Evolutionary conservation across 2,797 vertebrate genomes (phyloP).

Genomic region (Fundulus diaphanus): DNA sequence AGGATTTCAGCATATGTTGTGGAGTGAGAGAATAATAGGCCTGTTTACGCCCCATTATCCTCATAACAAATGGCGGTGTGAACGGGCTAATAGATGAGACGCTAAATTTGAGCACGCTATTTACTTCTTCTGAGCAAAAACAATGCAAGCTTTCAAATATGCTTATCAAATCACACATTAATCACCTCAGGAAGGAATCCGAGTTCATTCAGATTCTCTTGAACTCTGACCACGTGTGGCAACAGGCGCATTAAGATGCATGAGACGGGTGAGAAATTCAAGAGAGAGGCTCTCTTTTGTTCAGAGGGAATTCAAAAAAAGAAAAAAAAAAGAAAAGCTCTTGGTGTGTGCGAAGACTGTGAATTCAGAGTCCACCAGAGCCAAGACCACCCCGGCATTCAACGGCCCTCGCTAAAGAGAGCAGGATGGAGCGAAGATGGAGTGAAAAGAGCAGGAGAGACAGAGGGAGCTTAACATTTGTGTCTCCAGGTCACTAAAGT

Average conservation of each 20-base stretch:
- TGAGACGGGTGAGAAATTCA: slow-evolving; percentile 63
- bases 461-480: slow-evolving; percentile 82
- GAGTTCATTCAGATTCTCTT: slow-evolving; percentile 31
- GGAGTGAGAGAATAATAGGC: slow-evolving; percentile 80
- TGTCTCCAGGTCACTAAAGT: slow-evolving; percentile 83
- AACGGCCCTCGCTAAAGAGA: slow-evolving; percentile 75
- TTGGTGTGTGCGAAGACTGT: slow-evolving; percentile 74
- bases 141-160: slow-evolving; percentile 64
- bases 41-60: slow-evolving; percentile 84
- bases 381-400: slow-evolving; percentile 80
- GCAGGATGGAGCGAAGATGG: slow-evolving; percentile 63
- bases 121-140: slow-evolving; percentile 68
- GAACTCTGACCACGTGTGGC: slow-evolving; percentile 54
- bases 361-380: slow-evolving; percentile 69
- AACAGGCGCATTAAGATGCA: slow-evolving; percentile 73
- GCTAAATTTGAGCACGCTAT: slow-evolving; percentile 75
- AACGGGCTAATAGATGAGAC: slow-evolving; percentile 75
- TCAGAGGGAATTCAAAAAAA: slow-evolving; percentile 73
- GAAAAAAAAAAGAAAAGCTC: slow-evolving; percentile 37
- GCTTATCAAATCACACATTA: slow-evolving; percentile 71
- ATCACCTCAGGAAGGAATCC: slow-evolving; percentile 53
- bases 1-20: slow-evolving; percentile 79
- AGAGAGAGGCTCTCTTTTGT: slow-evolving; percentile 67
- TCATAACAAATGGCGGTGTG: slow-evolving; percentile 81
- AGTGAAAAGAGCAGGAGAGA: slow-evolving; percentile 70